Conservation (phyloP, 2,888 invertebrate species). For the Petrolisthes cinctipes region DNA sequence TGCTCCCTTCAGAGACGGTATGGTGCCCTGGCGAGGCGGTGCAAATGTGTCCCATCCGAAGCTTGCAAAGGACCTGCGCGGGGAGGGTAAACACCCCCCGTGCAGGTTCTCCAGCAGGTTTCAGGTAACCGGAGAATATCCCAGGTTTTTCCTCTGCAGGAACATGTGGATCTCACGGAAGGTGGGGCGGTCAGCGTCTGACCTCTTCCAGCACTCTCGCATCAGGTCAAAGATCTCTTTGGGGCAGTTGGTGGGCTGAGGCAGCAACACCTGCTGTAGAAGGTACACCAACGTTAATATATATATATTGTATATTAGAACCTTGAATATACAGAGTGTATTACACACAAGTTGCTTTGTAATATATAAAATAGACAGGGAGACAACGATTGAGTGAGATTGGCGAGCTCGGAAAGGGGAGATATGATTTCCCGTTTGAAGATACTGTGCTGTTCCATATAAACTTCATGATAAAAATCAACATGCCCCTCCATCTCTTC, state of each 20-base stretch:
- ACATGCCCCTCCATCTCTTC: too few relatives aligned
- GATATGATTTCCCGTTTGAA: too few relatives aligned
- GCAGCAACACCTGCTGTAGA: slow-evolving; percentile 73
- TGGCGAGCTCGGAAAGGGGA: too few relatives aligned
- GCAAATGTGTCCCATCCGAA: slow-evolving; percentile 48
- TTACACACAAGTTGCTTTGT: not conserved
- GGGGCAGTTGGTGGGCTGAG: slow-evolving; percentile 83
- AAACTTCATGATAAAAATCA: too few relatives aligned
- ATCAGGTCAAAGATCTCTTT: slow-evolving; percentile 91
- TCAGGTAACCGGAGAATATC: slow-evolving; percentile 64
- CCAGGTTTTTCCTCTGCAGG: slow-evolving; percentile 80
- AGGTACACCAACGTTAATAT: not conserved
- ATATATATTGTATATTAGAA: not conserved
- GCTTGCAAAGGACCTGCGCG: slow-evolving; percentile 45
- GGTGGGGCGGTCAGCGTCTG: slow-evolving; percentile 83
- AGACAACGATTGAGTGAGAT: too few relatives aligned
- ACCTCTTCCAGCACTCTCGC: slow-evolving; percentile 91
- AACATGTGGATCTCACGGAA: slow-evolving; percentile 91
- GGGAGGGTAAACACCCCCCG: slow-evolving; percentile 30
- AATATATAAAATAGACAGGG: too few relatives aligned
- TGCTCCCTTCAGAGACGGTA: slow-evolving; percentile 33
- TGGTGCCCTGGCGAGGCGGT: slow-evolving; percentile 24
- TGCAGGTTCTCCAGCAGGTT: slow-evolving; percentile 56
- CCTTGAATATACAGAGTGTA: not conserved
- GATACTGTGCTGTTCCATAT: too few relatives aligned